Evolutionary conservation across 2,888 invertebrate genomes (phyloP).

Genomic region (Lasioglossum zephyrum): DNA sequence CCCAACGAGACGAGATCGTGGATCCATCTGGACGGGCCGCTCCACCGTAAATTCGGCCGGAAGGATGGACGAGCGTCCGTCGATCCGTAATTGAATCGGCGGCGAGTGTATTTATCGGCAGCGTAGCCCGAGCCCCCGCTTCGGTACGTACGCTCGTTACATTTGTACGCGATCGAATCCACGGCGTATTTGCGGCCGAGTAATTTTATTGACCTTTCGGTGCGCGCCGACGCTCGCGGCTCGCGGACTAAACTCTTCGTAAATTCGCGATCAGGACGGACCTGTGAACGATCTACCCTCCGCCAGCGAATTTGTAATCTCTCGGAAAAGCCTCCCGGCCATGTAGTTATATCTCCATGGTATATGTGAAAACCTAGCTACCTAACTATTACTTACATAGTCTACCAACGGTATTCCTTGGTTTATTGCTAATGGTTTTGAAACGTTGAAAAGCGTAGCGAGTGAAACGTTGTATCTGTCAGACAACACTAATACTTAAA

Average conservation of each 20-base stretch:
- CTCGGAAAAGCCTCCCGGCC: background rate
- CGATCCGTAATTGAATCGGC: slow-evolving; percentile 40
- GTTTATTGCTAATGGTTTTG: background rate
- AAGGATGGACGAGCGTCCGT: slow-evolving; percentile 13
- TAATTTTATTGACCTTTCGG: slow-evolving; percentile 54
- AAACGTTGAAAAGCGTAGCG: background rate
- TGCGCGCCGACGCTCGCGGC: slow-evolving; percentile 21
- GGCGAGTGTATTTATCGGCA: slow-evolving; percentile 43
- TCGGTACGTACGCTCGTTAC: slow-evolving; percentile 12
- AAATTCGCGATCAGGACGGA: slow-evolving; percentile 27
- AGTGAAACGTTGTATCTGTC: background rate
- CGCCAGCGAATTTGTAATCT: slow-evolving; percentile 26
- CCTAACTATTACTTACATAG: background rate
- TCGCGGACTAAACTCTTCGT: background rate
- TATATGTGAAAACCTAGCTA: background rate
- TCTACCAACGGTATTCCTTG: background rate
- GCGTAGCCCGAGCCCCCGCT: background rate
- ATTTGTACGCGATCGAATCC: slow-evolving; percentile 44
- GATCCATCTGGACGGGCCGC: background rate
- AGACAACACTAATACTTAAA: background rate
- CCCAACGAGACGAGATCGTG: background rate
- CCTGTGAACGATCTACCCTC: background rate
- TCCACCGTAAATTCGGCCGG: slow-evolving; percentile 11
- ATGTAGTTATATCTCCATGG: background rate
- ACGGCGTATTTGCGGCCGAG: slow-evolving; percentile 22